Conservation (phyloP, 2,888 invertebrate genomes). For the Latheticus oryzae region DNA sequence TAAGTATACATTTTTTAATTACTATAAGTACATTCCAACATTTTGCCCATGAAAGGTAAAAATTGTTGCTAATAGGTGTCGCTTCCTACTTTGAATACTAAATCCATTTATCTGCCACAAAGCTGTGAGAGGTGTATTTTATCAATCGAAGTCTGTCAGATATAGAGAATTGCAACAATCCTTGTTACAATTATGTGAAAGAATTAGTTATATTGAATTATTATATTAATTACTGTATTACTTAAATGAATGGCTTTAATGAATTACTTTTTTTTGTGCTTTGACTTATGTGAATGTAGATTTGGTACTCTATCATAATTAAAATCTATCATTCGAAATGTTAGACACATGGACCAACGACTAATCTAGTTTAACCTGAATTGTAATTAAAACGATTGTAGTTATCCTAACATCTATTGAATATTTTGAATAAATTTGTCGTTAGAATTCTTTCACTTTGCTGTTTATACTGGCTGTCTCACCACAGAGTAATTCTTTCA, state of each 20-base stretch:
- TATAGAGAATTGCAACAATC: slow-evolving; percentile 8
- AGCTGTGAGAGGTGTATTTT: too few relatives aligned
- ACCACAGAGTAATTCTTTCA: too few relatives aligned
- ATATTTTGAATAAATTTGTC: slow-evolving; percentile 14
- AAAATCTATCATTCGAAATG: slow-evolving; percentile 8
- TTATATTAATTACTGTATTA: slow-evolving; percentile 10
- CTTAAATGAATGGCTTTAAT: slow-evolving; percentile 17
- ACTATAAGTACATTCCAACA: slow-evolving; percentile 2
- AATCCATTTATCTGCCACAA: too few relatives aligned
- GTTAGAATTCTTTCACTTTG: slow-evolving; percentile 18
- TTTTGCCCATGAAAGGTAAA: background rate
- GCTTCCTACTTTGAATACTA: too few relatives aligned
- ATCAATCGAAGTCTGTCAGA: too few relatives aligned
- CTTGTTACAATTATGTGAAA: slow-evolving; percentile 10
- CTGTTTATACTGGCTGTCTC: too few relatives aligned
- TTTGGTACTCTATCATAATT: slow-evolving; percentile 27
- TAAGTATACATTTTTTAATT: slow-evolving; percentile 15
- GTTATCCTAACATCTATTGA: slow-evolving; percentile 12
- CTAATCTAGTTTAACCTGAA: slow-evolving; percentile 24
- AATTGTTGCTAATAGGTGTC: background rate
- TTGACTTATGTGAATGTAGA: background rate
- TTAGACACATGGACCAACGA: slow-evolving; percentile 6
- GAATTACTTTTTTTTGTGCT: slow-evolving; percentile 14
- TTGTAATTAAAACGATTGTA: slow-evolving; percentile 16
- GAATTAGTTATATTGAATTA: slow-evolving; percentile 24